Base-by-base conservation (phyloP, 2,888 invertebrate genomes). In the Anticlea derivata region DNA sequence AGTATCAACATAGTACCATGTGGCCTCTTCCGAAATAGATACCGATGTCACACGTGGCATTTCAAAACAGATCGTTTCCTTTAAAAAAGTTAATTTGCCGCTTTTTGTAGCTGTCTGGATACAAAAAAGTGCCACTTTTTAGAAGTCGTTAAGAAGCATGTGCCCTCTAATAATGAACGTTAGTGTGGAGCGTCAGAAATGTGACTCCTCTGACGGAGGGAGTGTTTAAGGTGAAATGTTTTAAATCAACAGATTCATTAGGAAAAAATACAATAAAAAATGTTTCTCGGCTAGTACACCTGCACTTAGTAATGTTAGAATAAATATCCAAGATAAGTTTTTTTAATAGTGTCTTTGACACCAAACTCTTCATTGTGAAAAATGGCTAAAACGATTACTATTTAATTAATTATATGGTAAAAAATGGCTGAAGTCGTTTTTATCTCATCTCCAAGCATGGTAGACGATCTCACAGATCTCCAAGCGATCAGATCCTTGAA, bases 31-130 rank as follows among this genome's bases (percentile, higher is more conserved):
- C 63, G 66, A 83, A 88, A 88, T 86, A 85, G 84, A 85, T 75
- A 61, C 68, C 73, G 76, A 70, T 77, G 79, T 85, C 86, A 87
- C 89, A 90, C 88, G 86, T 89, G 89, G 86, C 83, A 75, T 70
- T 65, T 73, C 78, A 84, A 86, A 88, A 89, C 88, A 84, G 86
- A 89, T 88, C 80, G 86, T 86, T 89, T 89, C 89, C 89, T 89
- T 83, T 88, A 88, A 89, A 88, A 83, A 89, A 87, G 86, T 86
- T 88, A 88, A 90, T 89, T 87, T 87, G 83, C 75, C 81, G 70
- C 77, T 89, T 89, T 89, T 88, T 89, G 78, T 85, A 23, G 50
- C 31, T 43, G 29, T 22, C 53, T 55, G 57, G 66, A 66, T 60
- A 68, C 70, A 84, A 87, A 86, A 85, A 86, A 79, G 80, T 73